Evolutionary conservation across 2,797 vertebrate genomes (phyloP).

Genomic region (Peromyscus eremicus): DNA sequence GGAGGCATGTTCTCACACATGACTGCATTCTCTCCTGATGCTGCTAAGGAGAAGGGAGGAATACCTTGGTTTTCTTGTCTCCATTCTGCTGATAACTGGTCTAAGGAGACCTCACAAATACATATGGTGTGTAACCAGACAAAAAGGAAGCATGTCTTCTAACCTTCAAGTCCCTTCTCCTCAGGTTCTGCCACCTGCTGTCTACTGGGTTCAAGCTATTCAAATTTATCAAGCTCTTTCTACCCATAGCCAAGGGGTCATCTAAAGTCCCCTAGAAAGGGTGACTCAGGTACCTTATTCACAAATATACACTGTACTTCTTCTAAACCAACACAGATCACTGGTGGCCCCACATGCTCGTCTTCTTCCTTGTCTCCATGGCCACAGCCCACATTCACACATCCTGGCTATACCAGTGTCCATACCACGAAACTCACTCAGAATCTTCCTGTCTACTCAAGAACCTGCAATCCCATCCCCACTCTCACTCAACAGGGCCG

Average conservation of each 20-base stretch:
- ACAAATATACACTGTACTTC: constrained; percentile 24
- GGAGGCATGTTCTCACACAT: not conserved
- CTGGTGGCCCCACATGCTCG: not conserved
- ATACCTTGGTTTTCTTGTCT: not conserved
- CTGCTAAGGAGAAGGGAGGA: not conserved
- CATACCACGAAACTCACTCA: constrained; percentile 61
- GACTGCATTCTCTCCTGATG: constrained; percentile 12
- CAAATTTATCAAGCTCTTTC: not conserved
- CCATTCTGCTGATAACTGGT: not conserved
- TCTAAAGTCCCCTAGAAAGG: not conserved
- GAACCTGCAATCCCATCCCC: not conserved
- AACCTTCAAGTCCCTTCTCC: not conserved
- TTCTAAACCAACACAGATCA: not conserved
- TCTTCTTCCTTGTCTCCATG: not conserved
- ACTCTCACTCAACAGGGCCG: not conserved
- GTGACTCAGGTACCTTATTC: constrained; percentile 24
- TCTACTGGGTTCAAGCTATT: not conserved
- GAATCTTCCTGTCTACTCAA: constrained; percentile 31
- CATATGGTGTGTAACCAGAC: not conserved
- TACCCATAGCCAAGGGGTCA: not conserved
- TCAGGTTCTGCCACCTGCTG: not conserved
- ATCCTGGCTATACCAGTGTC: not conserved
- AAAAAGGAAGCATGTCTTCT: constrained; percentile 2
- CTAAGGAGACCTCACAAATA: not conserved
- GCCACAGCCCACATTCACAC: constrained; percentile 29